Evolutionary conservation across 2,113 vertebrate species (phyloP).

Genomic region (Crypturellus undulatus): DNA sequence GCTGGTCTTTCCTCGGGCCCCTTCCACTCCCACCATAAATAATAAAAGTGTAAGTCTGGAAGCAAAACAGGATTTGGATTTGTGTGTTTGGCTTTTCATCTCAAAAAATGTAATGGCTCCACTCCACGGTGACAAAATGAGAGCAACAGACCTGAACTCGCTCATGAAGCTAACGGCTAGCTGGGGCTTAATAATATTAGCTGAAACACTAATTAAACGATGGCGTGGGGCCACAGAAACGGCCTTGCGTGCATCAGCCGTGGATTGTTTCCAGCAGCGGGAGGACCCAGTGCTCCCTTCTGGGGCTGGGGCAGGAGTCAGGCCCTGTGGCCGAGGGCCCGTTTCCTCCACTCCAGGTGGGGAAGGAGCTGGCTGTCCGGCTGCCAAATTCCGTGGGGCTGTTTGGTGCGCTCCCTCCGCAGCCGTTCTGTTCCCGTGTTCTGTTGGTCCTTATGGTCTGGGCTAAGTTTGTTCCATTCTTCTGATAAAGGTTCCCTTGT

Average conservation of each 20-base stretch:
- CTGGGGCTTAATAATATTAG: not conserved
- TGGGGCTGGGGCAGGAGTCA: not conserved
- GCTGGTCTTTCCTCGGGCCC: not conserved
- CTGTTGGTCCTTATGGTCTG: not conserved
- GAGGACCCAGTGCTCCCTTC: not conserved
- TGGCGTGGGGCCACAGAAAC: not conserved
- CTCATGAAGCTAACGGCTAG: not conserved
- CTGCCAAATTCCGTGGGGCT: not conserved
- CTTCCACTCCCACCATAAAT: not conserved
- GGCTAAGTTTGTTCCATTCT: not conserved
- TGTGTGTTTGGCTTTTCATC: not conserved
- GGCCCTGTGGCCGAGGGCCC: not conserved
- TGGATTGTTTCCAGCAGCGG: not conserved
- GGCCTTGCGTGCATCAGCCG: fast-evolving
- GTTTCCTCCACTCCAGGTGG: not conserved
- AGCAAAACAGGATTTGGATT: not conserved
- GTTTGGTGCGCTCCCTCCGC: not conserved
- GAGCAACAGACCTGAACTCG: not conserved
- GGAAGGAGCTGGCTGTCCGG: not conserved
- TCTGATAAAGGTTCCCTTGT: not conserved
- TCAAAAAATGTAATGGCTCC: fast-evolving
- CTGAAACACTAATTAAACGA: not conserved
- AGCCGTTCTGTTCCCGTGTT: fast-evolving
- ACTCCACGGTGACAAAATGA: not conserved
- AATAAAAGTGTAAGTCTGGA: not conserved